Conservation (phyloP, 2,888 invertebrate species). For the Tetragonisca angustula region DNA sequence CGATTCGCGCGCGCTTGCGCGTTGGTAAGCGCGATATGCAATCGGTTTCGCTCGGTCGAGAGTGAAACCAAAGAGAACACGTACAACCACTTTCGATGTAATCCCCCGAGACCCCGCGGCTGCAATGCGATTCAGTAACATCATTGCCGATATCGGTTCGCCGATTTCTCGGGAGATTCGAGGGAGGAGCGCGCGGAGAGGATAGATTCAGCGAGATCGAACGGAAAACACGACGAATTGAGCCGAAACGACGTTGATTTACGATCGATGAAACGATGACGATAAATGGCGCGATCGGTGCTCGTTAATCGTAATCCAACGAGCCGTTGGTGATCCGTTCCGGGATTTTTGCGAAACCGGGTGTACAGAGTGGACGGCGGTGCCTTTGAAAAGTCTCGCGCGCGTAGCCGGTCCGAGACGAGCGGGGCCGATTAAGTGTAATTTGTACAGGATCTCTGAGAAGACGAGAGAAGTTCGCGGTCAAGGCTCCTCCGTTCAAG, state of each 20-base stretch:
- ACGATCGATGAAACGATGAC: slow-evolving; percentile 39
- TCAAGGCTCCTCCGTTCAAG: slow-evolving; percentile 81
- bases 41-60: slow-evolving; percentile 27
- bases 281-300: slow-evolving; percentile 43
- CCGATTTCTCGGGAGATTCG: neutral
- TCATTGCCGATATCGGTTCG: neutral
- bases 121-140: slow-evolving; percentile 38
- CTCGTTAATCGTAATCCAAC: slow-evolving; percentile 48
- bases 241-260: slow-evolving; percentile 1
- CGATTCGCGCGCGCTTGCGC: neutral
- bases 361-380: slow-evolving; percentile 39
- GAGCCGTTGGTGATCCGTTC: slow-evolving; percentile 31
- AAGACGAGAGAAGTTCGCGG: slow-evolving; percentile 81
- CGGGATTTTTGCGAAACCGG: slow-evolving; percentile 2
- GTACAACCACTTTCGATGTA: slow-evolving; percentile 50
- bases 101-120: slow-evolving; percentile 22
- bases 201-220: neutral
- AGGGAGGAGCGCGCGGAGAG: accelerated
- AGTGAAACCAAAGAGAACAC: slow-evolving; percentile 54
- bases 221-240: slow-evolving; percentile 17
- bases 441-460: slow-evolving; percentile 70
- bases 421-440: slow-evolving; percentile 64
- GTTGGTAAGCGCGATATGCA: slow-evolving; percentile 14
- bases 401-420: slow-evolving; percentile 48
- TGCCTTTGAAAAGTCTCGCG: slow-evolving; percentile 62